Evolutionary conservation across 2,113 vertebrate species (phyloP).

Genomic region (Etheostoma cragini): DNA sequence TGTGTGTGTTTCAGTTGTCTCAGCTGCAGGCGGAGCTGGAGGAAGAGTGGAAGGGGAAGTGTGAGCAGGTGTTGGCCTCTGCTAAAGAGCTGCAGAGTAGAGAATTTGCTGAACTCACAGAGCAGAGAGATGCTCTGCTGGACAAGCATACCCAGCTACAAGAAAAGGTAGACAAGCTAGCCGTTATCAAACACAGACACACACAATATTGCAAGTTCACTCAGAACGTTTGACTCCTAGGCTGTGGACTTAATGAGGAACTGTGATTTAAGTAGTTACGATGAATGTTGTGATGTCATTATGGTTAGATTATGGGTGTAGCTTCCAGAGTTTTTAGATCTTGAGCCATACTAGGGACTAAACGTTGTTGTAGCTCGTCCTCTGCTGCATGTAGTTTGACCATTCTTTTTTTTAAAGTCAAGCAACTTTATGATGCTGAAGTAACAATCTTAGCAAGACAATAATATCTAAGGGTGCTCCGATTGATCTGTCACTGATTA

Average conservation of each 20-base stretch:
- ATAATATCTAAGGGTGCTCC: neutral
- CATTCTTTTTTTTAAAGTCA: neutral
- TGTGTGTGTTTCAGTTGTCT: conserved; percentile 78
- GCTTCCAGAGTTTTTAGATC: neutral
- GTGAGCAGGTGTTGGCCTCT: conserved; percentile 81
- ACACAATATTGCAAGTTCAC: neutral
- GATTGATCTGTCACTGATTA: too few species aligned
- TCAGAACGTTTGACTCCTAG: neutral
- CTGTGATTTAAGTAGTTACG: too few species aligned
- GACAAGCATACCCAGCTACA: conserved; percentile 85
- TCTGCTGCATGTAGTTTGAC: neutral
- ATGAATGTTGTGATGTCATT: neutral
- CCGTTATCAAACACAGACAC: neutral
- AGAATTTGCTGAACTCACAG: conserved; percentile 83
- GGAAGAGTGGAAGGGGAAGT: conserved; percentile 87
- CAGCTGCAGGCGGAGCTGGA: conserved; percentile 90
- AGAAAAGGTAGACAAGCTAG: conserved; percentile 81
- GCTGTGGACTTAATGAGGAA: neutral
- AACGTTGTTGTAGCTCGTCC: neutral
- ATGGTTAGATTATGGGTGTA: neutral
- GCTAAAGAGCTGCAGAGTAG: conserved; percentile 86
- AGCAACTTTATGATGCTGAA: neutral
- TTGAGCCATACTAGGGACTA: neutral
- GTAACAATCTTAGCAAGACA: neutral
- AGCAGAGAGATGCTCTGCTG: conserved; percentile 86